Evolutionary conservation across 1,140 invertebrate genomes (phyloP).

Genomic region (Aradophagus sp.): DNA sequence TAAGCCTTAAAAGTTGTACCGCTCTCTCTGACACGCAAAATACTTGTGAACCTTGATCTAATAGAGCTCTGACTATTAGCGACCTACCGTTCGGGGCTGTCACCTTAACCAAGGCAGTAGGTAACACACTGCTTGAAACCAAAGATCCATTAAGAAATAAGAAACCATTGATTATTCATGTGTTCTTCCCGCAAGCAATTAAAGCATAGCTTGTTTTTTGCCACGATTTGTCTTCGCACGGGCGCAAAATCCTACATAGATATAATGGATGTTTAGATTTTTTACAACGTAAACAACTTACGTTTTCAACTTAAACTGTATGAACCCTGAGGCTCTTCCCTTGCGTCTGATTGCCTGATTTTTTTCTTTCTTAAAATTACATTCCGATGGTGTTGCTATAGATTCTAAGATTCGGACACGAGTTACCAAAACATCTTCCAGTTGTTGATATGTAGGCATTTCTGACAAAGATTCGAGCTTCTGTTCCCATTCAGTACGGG

Average conservation of each 20-base stretch:
- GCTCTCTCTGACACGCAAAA: constrained; percentile 4
- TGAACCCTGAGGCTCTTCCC: background rate
- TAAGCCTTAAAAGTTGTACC: background rate
- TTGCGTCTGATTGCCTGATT: no score
- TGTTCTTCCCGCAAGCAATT: background rate
- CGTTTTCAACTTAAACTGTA: background rate
- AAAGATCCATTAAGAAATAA: no score
- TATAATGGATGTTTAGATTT: no score
- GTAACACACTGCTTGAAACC: background rate
- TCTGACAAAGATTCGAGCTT: background rate
- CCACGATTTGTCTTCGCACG: background rate
- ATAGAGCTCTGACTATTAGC: constrained; percentile 2
- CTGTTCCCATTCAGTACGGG: background rate
- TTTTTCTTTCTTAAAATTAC: no score
- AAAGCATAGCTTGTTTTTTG: background rate
- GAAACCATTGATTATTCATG: no score
- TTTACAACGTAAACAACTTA: no score
- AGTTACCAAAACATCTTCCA: background rate
- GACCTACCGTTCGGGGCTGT: background rate
- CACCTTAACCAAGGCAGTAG: constrained; percentile 2
- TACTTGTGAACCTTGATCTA: constrained; percentile 21
- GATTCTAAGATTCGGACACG: no score
- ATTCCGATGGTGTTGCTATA: no score
- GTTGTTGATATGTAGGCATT: background rate
- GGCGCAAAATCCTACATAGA: no score